Conservation (phyloP, 2,797 vertebrate species). For the Aplochiton taeniatus region DNA sequence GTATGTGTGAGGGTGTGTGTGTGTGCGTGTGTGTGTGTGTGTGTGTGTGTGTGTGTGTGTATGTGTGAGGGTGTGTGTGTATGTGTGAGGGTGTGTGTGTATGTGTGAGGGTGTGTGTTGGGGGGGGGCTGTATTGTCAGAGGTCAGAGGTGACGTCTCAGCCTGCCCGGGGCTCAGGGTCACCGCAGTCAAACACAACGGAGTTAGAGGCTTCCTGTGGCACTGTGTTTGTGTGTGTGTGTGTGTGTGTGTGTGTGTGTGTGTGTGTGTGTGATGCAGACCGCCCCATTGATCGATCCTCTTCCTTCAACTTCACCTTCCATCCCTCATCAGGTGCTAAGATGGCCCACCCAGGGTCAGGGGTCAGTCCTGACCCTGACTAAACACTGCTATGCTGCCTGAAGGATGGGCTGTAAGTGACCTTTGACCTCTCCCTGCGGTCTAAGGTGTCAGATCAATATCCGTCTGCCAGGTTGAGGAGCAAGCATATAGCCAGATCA, state of each 20-base stretch:
- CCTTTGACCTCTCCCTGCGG: slow-evolving; percentile 66
- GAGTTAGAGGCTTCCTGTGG: slow-evolving; percentile 50
- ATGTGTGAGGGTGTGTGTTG: too few species aligned
- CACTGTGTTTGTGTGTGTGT: slow-evolving; percentile 19
- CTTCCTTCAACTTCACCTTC: slow-evolving; percentile 50
- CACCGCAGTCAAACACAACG: slow-evolving; percentile 48
- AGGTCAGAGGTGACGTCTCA: slow-evolving; percentile 49
- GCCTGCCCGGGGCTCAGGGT: slow-evolving; percentile 34
- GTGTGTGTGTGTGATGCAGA: not conserved
- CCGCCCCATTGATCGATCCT: not conserved
- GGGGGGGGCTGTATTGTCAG: not conserved
- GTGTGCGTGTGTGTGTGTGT: too few species aligned
- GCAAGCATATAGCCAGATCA: too few species aligned
- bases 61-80: too few species aligned
- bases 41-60: too few species aligned
- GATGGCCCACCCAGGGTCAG: slow-evolving; percentile 45
- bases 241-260: slow-evolving; percentile 1
- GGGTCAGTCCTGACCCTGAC: slow-evolving; percentile 55
- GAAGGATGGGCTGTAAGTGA: slow-evolving; percentile 74
- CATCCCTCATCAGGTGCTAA: slow-evolving; percentile 49
- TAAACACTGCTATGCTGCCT: slow-evolving; percentile 63
- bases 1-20: too few species aligned
- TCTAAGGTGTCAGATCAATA: slow-evolving; percentile 66
- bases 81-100: too few species aligned
- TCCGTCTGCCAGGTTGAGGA: slow-evolving; percentile 24